Evolutionary conservation across 2,113 vertebrate species (phyloP).

Genomic region (Cynocephalus volans): DNA sequence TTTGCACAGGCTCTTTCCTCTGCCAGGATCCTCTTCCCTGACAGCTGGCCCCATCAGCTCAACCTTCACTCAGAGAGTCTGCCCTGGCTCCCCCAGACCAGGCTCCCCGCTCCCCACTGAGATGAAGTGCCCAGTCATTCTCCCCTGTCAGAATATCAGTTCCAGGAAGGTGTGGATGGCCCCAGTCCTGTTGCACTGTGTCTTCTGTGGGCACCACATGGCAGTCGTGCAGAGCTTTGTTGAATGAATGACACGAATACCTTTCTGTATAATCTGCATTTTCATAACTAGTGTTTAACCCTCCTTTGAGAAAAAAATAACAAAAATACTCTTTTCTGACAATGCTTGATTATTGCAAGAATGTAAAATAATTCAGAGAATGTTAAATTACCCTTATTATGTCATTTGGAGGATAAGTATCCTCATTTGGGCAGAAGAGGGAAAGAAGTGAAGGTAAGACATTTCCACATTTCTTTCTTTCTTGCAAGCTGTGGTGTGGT

Average conservation of each 20-base stretch:
- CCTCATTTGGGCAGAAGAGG: background rate
- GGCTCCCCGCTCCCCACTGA: accelerated
- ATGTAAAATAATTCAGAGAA: background rate
- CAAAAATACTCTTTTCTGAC: background rate
- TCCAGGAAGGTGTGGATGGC: accelerated
- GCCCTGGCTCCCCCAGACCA: background rate
- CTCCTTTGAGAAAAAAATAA: background rate
- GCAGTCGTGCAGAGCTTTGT: background rate
- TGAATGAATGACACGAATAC: too few species aligned
- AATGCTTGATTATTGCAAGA: background rate
- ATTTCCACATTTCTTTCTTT: background rate
- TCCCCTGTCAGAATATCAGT: background rate
- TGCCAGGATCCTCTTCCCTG: too few species aligned
- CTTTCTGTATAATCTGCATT: background rate
- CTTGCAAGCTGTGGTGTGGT: background rate
- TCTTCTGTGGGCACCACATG: accelerated
- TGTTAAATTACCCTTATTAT: background rate
- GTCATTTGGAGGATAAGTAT: background rate
- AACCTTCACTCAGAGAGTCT: background rate
- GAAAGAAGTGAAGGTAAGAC: background rate
- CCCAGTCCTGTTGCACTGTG: accelerated
- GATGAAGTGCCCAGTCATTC: background rate
- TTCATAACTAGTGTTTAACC: background rate
- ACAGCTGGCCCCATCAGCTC: background rate
- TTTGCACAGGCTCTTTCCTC: background rate